Base-by-base conservation (phyloP, 2,113 vertebrate species). In the Calcarius ornatus region DNA sequence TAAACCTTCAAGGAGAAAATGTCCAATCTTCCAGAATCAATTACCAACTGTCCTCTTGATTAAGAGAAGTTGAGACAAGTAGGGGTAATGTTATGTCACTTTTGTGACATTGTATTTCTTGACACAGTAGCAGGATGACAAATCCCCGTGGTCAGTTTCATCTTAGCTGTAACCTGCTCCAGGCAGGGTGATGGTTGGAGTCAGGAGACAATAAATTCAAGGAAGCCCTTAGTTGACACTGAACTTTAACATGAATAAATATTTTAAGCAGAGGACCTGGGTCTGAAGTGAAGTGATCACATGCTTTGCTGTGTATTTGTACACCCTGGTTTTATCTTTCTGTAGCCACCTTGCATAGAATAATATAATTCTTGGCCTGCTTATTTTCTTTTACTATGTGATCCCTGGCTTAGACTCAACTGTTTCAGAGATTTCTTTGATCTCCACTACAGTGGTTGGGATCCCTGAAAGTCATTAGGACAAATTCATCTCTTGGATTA, bases 401-500 rank as follows among this genome's bases (percentile, higher is more conserved):
- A 78, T 84, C 50, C 20, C 37, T 63, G 42, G 27, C 25, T 81
- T 86, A 95, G 60, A 37, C 37, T 56, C 28, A 71, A 5, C 60
- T 53, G 51, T 88, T 77, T 31, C 53, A 71, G 84, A 86, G 69
- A 35, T 81, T 38, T 63, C 48, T 75, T 92, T 90, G 47, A 80
- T 93, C 90, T 80, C 79, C 60, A 28, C 22, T 47, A 20, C 51
- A 59, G 4, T 45, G 40, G 33, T 42, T 90, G 72, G 65, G 75
- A 94, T 95, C 76, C 66, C 77, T 88, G 47, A 75, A 95, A 96
- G 92, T 95, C 88, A 78, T 92, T 86, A 86, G 4, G 9, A 90
- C 84, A 96, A 80, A 96, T 97, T 94, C 75, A 94, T 97, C 90
- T 90, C 79, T 78, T 75, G 68, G 95, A 95, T 97, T 97, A 94